phyloP scores from a whole-genome alignment of 2,888 invertebrate genomes.

The Diadegma fenestrale region DNA sequence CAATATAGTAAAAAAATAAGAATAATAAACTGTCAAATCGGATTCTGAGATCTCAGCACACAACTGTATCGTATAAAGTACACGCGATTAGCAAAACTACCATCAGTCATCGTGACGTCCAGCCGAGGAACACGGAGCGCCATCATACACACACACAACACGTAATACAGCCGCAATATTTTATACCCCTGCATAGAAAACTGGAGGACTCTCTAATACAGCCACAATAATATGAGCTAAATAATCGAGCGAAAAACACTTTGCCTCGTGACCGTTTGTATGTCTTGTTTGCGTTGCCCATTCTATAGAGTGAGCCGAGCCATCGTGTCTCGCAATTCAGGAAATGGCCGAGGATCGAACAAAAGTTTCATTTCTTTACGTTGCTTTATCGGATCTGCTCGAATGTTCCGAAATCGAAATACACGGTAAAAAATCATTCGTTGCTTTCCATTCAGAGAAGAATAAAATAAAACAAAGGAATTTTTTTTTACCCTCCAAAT shows the following conservation, averaged over 20 bases:
- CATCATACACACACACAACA: slow-evolving; percentile 3
- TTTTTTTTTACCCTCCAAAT: no score
- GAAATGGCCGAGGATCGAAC: slow-evolving; percentile 57
- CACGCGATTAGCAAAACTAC: slow-evolving; percentile 61
- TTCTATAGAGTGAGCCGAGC: slow-evolving; percentile 2
- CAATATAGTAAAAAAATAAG: slow-evolving; percentile 68
- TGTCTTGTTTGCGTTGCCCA: slow-evolving; percentile 24
- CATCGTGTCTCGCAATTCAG: slow-evolving; percentile 73
- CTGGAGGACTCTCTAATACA: slow-evolving; percentile 16
- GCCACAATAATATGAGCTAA: not conserved
- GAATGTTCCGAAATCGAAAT: not conserved
- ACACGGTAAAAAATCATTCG: not conserved
- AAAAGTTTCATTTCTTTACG: not conserved
- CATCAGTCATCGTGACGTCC: slow-evolving; percentile 64
- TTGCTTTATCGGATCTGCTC: not conserved
- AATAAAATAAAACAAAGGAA: not conserved
- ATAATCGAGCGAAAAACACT: slow-evolving; percentile 20
- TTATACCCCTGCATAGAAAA: slow-evolving; percentile 46
- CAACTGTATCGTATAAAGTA: slow-evolving; percentile 34
- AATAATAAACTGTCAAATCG: slow-evolving; percentile 61
- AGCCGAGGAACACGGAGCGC: slow-evolving; percentile 4
- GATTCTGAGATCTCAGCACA: slow-evolving; percentile 41
- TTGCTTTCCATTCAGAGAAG: not conserved
- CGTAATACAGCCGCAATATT: slow-evolving; percentile 7
- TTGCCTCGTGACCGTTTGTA: slow-evolving; percentile 72